Conservation (phyloP, 2,113 vertebrate species). For the Sigmodon hispidus region DNA sequence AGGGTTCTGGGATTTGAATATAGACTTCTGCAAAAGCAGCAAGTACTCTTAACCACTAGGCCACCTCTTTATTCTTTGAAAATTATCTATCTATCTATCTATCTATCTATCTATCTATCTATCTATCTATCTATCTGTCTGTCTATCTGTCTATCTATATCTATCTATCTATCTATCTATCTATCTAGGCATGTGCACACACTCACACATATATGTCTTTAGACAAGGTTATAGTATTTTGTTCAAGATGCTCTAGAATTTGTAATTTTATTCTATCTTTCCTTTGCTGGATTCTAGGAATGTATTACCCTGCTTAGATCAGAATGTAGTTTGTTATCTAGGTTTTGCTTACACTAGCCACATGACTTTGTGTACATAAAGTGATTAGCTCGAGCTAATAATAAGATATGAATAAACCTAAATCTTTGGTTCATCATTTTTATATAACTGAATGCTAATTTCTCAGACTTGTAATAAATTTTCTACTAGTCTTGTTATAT, state of each 20-base stretch:
- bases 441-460: not conserved
- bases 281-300: not conserved
- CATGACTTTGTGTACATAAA: not conserved
- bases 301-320: not conserved
- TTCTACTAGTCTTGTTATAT: not conserved
- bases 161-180: not conserved
- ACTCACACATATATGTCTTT: not conserved
- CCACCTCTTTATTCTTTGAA: not conserved
- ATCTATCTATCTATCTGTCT: not conserved
- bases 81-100: not conserved
- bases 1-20: not conserved
- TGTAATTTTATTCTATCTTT: not conserved
- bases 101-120: too few relatives aligned
- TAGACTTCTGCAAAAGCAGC: not conserved
- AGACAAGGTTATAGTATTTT: not conserved
- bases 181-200: not conserved
- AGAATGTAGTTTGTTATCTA: not conserved
- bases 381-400: not conserved
- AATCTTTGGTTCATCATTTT: constrained; percentile 7
- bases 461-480: not conserved
- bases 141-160: not conserved
- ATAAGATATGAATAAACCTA: not conserved
- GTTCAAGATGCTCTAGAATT: not conserved
- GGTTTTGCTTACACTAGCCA: not conserved
- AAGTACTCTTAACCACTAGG: not conserved